Conservation (phyloP, 2,113 vertebrate species). For the Climacteris rufus region DNA sequence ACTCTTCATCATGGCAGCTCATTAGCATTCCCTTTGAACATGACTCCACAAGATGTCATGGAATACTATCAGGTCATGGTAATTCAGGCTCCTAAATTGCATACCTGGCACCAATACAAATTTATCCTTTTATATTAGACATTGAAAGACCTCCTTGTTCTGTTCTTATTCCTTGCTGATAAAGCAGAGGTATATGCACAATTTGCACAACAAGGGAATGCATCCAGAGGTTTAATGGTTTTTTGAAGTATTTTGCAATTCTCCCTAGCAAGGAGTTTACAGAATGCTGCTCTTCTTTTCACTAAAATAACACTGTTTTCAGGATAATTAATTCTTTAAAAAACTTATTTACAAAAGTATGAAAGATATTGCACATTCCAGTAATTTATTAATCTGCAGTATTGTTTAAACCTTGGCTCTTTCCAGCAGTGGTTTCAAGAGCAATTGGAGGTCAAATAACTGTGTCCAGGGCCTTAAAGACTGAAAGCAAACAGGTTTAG, state of each 20-base stretch:
- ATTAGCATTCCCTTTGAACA: not conserved
- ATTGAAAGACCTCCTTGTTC: not conserved
- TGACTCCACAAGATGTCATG: not conserved
- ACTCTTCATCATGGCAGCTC: not conserved
- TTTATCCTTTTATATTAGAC: not conserved
- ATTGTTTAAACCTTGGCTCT: not conserved
- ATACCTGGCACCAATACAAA: not conserved
- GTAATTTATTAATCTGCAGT: conserved; percentile 30
- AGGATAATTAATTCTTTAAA: not conserved
- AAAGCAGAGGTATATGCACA: not conserved
- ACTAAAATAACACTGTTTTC: not conserved
- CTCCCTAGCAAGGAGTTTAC: not conserved
- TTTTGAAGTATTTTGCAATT: not conserved
- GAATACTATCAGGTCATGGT: not conserved
- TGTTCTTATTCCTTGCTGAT: not conserved
- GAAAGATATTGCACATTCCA: not conserved
- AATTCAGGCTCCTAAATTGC: not conserved
- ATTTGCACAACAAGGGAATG: not conserved
- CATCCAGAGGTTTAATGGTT: not conserved
- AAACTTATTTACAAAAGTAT: not conserved
- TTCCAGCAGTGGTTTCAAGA: conserved; percentile 8
- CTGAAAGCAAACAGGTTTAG: not conserved
- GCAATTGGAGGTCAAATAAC: conserved; percentile 1
- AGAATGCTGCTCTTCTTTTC: not conserved
- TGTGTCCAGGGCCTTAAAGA: not conserved